Conservation (phyloP, 1,140 invertebrate genomes). For the Leguminivora glycinivorella region DNA sequence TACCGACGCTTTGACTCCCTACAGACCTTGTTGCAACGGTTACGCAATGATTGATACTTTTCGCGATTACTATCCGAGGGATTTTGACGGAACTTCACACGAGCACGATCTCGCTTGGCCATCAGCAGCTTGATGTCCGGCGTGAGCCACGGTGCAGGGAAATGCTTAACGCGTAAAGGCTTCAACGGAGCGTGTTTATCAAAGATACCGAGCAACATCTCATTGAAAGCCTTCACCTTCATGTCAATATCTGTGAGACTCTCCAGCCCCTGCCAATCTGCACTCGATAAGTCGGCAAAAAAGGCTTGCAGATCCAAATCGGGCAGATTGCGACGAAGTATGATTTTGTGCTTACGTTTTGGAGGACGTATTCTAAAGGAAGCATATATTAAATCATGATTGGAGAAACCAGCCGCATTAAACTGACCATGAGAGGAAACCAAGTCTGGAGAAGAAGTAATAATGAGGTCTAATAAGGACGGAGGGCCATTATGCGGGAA, state of each 20-base stretch:
- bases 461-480: constrained; percentile 1
- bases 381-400: constrained; percentile 16
- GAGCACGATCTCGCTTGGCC: too few relatives aligned
- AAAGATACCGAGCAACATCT: not conserved
- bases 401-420: not conserved
- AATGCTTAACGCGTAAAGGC: not conserved
- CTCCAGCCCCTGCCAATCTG: not conserved
- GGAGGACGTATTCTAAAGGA: constrained; percentile 2
- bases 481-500: constrained; percentile 29
- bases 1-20: too few relatives aligned
- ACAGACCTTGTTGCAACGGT: too few relatives aligned
- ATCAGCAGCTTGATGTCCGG: constrained; percentile 15
- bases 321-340: not conserved
- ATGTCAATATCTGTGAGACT: not conserved
- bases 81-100: too few relatives aligned
- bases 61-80: too few relatives aligned
- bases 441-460: constrained; percentile 5
- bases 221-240: not conserved
- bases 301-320: constrained; percentile 11
- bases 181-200: constrained; percentile 14
- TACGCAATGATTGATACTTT: too few relatives aligned
- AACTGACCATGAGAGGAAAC: not conserved
- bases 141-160: constrained; percentile 19
- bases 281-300: not conserved
- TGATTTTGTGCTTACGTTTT: not conserved